phyloP scores from a whole-genome alignment of 2,797 vertebrate species.

The Myotis planiceps region DNA sequence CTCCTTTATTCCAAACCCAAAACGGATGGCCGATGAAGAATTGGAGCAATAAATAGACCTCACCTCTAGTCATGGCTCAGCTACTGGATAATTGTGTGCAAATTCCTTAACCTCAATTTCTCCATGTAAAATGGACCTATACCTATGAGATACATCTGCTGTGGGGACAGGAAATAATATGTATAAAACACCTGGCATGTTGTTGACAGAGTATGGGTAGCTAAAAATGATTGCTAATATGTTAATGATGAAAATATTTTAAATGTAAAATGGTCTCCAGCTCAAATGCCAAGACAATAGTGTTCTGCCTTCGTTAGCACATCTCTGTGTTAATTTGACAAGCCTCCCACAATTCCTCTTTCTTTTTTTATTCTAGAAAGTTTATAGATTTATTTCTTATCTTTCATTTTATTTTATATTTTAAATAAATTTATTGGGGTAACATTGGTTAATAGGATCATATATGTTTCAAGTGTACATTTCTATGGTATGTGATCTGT shows the following conservation, averaged over 20 bases:
- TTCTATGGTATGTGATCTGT: too few species aligned
- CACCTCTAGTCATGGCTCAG: not conserved
- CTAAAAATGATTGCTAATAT: not conserved
- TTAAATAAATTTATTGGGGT: too few species aligned
- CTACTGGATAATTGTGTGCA: not conserved
- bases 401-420: too few species aligned
- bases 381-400: not conserved
- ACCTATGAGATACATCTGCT: not conserved
- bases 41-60: not conserved
- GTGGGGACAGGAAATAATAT: not conserved
- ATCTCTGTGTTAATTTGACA: not conserved
- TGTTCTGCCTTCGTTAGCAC: not conserved
- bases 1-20: conserved; percentile 28
- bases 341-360: not conserved
- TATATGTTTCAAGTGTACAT: too few species aligned
- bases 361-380: not conserved
- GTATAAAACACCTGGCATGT: not conserved
- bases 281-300: not conserved
- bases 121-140: not conserved
- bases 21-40: not conserved
- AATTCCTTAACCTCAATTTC: not conserved
- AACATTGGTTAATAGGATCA: too few species aligned
- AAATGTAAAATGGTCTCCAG: not conserved
- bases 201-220: not conserved
- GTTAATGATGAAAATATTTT: not conserved